Base-by-base conservation (phyloP, 2,113 vertebrate species). In the Cygnus atratus region DNA sequence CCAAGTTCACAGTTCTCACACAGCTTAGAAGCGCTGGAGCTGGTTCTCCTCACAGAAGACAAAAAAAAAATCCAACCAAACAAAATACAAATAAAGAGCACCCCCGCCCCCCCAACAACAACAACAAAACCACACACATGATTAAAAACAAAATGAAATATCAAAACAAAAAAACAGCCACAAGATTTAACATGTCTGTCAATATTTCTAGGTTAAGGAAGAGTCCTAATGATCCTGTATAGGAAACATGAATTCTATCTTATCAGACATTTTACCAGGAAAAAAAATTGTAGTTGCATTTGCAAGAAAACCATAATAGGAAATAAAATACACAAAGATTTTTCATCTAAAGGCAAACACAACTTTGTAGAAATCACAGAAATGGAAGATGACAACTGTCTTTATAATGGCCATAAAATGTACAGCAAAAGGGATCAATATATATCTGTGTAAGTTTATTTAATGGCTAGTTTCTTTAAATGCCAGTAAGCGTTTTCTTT, bases 1-100 rank as follows among this genome's bases (percentile, higher is more conserved):
- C 84, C 84, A 97, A 97, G 94, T 94, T 97, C 95, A 94, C 76
- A 92, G 91, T 96, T 98, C 96, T 98, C 96, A 97, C 96, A 97
- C 70, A 96, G 94, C 88, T 97, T 94, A 97, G 88, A 31, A 95
- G 92, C 71, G 84, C 20, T 84, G 87, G 88, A 79, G 16, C 62
- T 85, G 82, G 72, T 96, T 18, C 71, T 92, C 77, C 58, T 84
- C 84, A 43, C 82, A 76, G 29, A 68, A 78, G n/a, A 8, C 6
- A 14, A 41, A 43, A 58, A 58, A 41, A 7, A 44, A 63, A 72
- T n/a, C 22, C 48, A 50, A 50, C 11, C 48, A 50, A 50, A 12
- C 48, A 50, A 50, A 48, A 44, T 21, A 48, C 46, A 21, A 46
- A 46, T 18, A 46, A 48, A 48, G 46, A 48, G 46, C 7, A 7